phyloP scores from a whole-genome alignment of 2,888 invertebrate species.

The Heteromyza rotundicornis region DNA sequence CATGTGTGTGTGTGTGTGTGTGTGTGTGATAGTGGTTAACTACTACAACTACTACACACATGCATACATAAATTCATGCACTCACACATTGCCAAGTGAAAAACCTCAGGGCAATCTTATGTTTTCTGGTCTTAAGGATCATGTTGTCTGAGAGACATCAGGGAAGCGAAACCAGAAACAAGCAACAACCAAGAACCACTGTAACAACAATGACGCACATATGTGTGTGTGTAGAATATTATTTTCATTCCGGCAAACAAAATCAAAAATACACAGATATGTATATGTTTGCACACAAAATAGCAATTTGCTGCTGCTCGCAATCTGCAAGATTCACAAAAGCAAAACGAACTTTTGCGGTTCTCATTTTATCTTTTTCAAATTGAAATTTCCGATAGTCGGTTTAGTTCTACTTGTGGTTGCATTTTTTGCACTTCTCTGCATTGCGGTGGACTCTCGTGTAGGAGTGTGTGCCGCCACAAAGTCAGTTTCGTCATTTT shows the following conservation, averaged over 20 bases:
- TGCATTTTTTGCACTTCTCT: too few species aligned
- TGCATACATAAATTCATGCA: too few species aligned
- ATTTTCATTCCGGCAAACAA: too few species aligned
- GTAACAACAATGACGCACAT: neutral
- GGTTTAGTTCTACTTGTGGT: too few species aligned
- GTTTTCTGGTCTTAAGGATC: neutral
- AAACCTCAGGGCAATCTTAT: slow-evolving; percentile 6
- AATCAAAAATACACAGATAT: too few species aligned
- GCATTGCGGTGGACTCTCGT: too few species aligned
- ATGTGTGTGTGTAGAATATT: neutral
- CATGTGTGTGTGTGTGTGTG: neutral
- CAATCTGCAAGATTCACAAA: neutral
- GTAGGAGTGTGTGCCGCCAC: too few species aligned
- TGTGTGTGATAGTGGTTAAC: neutral
- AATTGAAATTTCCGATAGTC: neutral
- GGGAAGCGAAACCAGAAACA: neutral
- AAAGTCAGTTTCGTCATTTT: too few species aligned
- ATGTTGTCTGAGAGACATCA: neutral
- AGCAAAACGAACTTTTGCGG: neutral
- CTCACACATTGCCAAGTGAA: too few species aligned
- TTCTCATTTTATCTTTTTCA: neutral
- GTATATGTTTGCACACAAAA: too few species aligned
- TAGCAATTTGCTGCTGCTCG: too few species aligned
- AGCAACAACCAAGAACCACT: neutral
- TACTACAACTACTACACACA: too few species aligned